Base-by-base conservation (phyloP, 2,797 vertebrate species). In the Chloroceryle amazona region DNA sequence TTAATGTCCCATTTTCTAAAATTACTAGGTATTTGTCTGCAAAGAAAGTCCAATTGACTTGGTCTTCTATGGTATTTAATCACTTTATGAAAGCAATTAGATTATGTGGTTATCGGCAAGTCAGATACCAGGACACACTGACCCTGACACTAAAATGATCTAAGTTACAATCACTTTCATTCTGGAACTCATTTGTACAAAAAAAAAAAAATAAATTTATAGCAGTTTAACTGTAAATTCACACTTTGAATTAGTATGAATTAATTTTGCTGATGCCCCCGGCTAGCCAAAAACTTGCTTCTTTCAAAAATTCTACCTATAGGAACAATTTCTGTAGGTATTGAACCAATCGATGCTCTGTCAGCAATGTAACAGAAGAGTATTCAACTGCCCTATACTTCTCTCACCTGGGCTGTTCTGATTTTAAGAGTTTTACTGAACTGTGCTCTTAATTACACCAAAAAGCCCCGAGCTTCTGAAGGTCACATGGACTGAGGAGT, bases 331-430 rank as follows among this genome's bases (percentile, higher is more conserved):
- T n/a, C 8, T 31, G 12, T 39, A 17, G 39, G 23, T 7, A 55
- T 2, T 57, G 49, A 81, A 54, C 42, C 33, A 62, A 51, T n/a
- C 28, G 0, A 1, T 42, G 29, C 21, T 61, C 62, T 44, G 33
- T 37, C 57, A 86, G 44, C 19, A 57, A 39, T 3, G 6, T 41
- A 37, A 51, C 23, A 71, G 22, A 81, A 73, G 2, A 67, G 6
- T 28, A 41, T 26, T 33, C 0, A 0, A 60, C 23, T 39, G 35
- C 23, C 33, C 29, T 22, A 26, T 1, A 5, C 9, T 26, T 35
- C 46, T 46, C n/a, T 70, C 22, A 42, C 10, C 16, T 46, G 11
- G 4, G 3, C 10, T 55, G 19, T 28, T 49, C 25, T 49, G 23
- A 67, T 63, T 90, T 52, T n/a, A 61, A 66, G 16, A 65, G 39